Evolutionary conservation across 2,888 invertebrate species (phyloP).

Genomic region (Yponomeuta sedellus): DNA sequence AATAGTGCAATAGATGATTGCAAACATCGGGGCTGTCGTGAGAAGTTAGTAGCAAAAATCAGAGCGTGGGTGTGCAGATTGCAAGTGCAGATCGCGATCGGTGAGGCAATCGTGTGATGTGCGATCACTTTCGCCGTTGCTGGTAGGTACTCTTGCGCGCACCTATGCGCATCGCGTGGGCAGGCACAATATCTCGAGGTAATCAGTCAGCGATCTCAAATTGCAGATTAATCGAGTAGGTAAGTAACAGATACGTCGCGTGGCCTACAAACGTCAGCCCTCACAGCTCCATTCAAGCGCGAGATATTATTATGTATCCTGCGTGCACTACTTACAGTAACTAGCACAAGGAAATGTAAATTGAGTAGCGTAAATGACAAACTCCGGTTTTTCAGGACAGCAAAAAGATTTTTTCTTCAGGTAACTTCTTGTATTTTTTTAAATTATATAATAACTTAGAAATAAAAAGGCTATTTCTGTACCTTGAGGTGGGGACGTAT

Average conservation of each 20-base stretch:
- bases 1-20: slow-evolving; percentile 41
- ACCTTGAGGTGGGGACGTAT: too few species aligned
- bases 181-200: not conserved
- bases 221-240: not conserved
- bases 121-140: slow-evolving; percentile 58
- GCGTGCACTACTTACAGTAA: not conserved
- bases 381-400: too few species aligned
- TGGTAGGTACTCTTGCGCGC: slow-evolving; percentile 37
- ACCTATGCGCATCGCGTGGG: slow-evolving; percentile 7
- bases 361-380: too few species aligned
- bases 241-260: not conserved
- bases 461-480: too few species aligned
- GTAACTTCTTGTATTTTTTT: too few species aligned
- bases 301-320: not conserved
- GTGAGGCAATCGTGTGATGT: slow-evolving; percentile 51
- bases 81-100: slow-evolving; percentile 57
- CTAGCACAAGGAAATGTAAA: not conserved
- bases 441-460: too few species aligned
- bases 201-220: not conserved
- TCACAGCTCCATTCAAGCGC: not conserved
- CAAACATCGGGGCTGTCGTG: slow-evolving; percentile 37
- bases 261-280: slow-evolving; percentile 9
- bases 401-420: too few species aligned
- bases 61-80: slow-evolving; percentile 63
- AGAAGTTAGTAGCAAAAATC: slow-evolving; percentile 58